Evolutionary conservation across 1,140 invertebrate species (phyloP).

Genomic region (Pemphigus obesinymphae): DNA sequence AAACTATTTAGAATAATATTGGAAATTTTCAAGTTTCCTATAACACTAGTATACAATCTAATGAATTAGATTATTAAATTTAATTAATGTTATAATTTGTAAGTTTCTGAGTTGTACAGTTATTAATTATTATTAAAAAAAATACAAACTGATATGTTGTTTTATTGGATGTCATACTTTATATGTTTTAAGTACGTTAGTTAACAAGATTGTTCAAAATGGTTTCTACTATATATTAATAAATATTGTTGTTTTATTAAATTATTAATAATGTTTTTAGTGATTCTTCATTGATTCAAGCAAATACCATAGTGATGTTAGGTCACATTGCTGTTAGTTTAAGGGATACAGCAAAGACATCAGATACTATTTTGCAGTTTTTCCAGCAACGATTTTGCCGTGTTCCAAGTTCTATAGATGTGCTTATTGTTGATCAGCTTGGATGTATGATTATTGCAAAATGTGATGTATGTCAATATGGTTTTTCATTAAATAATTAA

Average conservation of each 20-base stretch:
- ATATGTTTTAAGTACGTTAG: no score
- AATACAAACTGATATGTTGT: no score
- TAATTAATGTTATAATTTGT: no score
- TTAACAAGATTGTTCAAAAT: no score
- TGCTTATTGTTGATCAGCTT: constrained; percentile 92
- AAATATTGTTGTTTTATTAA: no score
- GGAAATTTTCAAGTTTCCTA: no score
- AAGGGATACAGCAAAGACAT: constrained; percentile 85
- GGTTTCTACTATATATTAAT: no score
- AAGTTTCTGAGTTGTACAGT: no score
- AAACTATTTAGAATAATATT: no score
- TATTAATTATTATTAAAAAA: background rate
- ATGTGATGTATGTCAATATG: constrained; percentile 59
- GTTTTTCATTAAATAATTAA: background rate
- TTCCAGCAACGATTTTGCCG: constrained; percentile 94
- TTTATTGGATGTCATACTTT: no score
- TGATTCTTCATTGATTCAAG: constrained; percentile 83
- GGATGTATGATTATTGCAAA: constrained; percentile 95
- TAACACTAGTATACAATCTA: no score
- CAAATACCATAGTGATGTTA: constrained; percentile 95
- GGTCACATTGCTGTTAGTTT: constrained; percentile 93
- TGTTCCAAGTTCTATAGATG: constrained; percentile 78
- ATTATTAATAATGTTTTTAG: constrained; percentile 52
- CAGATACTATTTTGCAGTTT: constrained; percentile 92
- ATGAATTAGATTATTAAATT: no score